These are phyloP conservation scores for Dipus sagitta DNA, from an alignment of 2,797 vertebrate genomes.

Conservation along the genomic window DNA sequence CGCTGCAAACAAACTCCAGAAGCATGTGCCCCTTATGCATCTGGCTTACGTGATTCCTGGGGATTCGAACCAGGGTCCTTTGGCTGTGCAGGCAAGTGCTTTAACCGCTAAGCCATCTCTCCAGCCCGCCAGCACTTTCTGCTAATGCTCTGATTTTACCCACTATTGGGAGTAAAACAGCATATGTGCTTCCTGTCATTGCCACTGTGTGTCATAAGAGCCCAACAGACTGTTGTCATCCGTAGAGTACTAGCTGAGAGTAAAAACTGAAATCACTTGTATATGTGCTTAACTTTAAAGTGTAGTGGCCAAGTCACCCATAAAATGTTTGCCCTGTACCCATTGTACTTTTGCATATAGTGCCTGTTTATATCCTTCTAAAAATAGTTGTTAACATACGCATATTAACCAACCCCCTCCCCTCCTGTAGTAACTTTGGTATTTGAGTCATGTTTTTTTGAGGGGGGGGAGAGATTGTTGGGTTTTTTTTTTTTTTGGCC, in stretches of 20 bases:
- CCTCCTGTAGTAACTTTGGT: neutral
- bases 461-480: neutral
- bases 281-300: neutral
- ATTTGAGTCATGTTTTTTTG: neutral
- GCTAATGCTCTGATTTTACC: constrained; percentile 19
- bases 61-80: too few relatives aligned
- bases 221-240: neutral
- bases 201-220: constrained; percentile 9
- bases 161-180: neutral
- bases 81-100: too few relatives aligned
- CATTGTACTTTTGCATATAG: too few relatives aligned
- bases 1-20: too few relatives aligned
- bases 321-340: too few relatives aligned
- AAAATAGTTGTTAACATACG: neutral
- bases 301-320: neutral
- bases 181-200: neutral
- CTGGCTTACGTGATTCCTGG: too few relatives aligned
- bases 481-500: neutral
- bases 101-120: too few relatives aligned
- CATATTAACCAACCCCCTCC: neutral
- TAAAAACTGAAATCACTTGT: constrained; percentile 17
- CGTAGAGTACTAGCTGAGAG: neutral
- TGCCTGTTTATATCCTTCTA: neutral
- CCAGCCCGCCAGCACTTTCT: neutral
- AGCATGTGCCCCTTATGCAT: too few relatives aligned